Evolutionary conservation across 2,888 invertebrate species (phyloP), one percentile per base, ranked within the genome.

Genomic region (Hirtodrosophila trivittata): DNA sequence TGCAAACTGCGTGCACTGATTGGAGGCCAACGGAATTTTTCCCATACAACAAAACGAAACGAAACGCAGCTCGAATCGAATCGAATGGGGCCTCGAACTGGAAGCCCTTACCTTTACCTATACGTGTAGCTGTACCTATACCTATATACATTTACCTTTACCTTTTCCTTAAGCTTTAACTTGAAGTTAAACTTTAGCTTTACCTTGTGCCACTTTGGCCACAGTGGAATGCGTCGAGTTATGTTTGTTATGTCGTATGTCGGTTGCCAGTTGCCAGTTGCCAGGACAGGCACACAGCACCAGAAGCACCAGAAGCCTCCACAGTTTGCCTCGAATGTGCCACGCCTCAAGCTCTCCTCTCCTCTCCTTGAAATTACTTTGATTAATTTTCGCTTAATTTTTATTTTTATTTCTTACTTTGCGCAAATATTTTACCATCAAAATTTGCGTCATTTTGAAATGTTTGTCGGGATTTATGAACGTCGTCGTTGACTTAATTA

Each of bases 381-480:
- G 81, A 84, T 82, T 86, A 86, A 83, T 83, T 83, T 86, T 74
- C 81, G 84, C 72, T 86, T 86, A 81, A 83, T 86, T 82, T 80
- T 83, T 83, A 83, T 83, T 86, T 86, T 83, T 83, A 83, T 83
- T 83, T 83, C 82, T 83, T 83, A 83, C 77, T 82, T 56, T 57
- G 37, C 46, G 65, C 54, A 78, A 70, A 78, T 82, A 70, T 81
- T 68, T 68, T 37, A 57, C 56, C 26, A 60, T 52, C 56, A 73
- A 76, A 78, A 78, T 78, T 77, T 83, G 58, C 80, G 80, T 85
- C 73, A 70, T 82, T 85, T 78, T 82, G 80, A 63, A 77, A 77
- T 84, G 47, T 71, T 68, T 75, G 65, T 54, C 42, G 59, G 55
- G 75, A 84, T 85, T 77, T 84, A 80, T 80, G 75, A 62, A 75